Base-by-base conservation (phyloP, 2,113 vertebrate genomes). In the Plectropomus leopardus region DNA sequence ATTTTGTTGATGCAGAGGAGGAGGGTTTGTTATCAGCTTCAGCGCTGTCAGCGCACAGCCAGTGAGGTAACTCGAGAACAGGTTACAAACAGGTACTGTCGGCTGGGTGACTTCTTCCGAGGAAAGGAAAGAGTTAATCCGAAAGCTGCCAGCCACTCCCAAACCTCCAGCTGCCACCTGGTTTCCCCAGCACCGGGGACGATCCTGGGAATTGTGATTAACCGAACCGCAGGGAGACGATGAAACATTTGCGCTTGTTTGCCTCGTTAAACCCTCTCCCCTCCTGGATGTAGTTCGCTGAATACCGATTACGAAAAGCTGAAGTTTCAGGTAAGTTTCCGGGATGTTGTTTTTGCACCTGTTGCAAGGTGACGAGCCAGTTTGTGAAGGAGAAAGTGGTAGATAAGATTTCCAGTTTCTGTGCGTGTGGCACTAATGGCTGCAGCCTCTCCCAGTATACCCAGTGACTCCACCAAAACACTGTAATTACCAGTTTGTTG, bases 91-190 rank as follows among this genome's bases (percentile, higher is more conserved):
- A 92, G 86, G 92, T 89, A 75, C 50, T 32, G 76, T 88, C 67
- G 70, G 71, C 68, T 84, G 44, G 32, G 54, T 53, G 76, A 63
- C 32, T 70, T 55, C 58, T 47, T 8, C 26, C 5, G 2, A 11
- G 40, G 86, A 24, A 0, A 82, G 72, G 87, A 92, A 94, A 44
- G 91, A 66, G 93, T 95, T 94, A 94, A 93, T 16, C 14, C 1
- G 21, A 76, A 59, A 78, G 53, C 45, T 36, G 71, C 8, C 78
- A 75, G 89, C 94, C 94, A 94, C 94, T 92, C 94, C 94, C 93
- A 75, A 78, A 87, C 78, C 84, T 92, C 73, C 89, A 83, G 80
- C 80, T 76, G 73, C 86, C 91, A 87, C 94, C 93, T 93, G 92
- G 76, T 87, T 82, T 79, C 86, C 80, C 70, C 72, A 19, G 78